These are phyloP conservation scores for Rugalucina vietnamica DNA, from an alignment of 2,888 invertebrate genomes.

Conservation along the genomic window DNA sequence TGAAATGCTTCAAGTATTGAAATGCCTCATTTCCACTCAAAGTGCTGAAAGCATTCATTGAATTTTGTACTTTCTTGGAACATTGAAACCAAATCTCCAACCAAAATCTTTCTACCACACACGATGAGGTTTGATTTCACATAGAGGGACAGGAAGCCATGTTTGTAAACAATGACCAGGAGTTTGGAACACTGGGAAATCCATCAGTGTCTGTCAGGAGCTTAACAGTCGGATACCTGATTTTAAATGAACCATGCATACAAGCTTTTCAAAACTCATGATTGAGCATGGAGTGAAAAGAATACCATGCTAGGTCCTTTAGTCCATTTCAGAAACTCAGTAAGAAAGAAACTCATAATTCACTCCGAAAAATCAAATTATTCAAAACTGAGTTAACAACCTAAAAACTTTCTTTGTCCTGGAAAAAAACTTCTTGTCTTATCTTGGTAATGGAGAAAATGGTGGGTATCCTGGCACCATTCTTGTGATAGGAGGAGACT, in stretches of 20 bases:
- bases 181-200: conserved; percentile 1
- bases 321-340: no score
- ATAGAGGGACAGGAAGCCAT: not conserved
- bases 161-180: not conserved
- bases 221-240: not conserved
- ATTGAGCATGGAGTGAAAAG: no score
- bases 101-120: not conserved
- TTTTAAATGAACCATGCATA: not conserved
- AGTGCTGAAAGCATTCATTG: no score
- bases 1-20: no score
- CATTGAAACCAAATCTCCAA: no score
- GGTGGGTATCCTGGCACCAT: not conserved
- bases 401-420: not conserved
- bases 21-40: no score
- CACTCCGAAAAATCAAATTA: no score
- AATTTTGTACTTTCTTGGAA: no score
- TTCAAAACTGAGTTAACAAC: no score
- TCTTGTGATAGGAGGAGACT: not conserved
- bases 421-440: not conserved
- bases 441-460: not conserved
- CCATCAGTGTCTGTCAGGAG: not conserved
- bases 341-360: no score
- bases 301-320: no score
- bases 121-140: not conserved
- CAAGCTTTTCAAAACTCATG: not conserved